phyloP scores from a whole-genome alignment of 2,797 vertebrate genomes.

The Poeciliopsis infans region DNA sequence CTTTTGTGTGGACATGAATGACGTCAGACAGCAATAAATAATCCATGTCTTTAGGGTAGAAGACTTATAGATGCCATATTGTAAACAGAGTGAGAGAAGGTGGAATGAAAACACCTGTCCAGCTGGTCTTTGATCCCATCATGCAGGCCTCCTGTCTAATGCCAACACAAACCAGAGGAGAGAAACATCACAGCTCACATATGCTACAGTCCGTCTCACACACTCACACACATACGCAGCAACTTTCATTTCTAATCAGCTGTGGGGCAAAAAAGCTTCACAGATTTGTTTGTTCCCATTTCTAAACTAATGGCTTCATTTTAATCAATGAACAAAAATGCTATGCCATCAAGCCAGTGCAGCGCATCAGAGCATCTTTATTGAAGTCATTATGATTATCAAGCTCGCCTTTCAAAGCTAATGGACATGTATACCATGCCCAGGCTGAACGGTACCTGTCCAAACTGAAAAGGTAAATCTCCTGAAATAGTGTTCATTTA shows the following conservation, averaged over 20 bases:
- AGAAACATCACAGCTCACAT: constrained; percentile 25
- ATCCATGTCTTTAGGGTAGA: constrained; percentile 9
- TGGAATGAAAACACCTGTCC: constrained; percentile 45
- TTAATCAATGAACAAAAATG: constrained; percentile 40
- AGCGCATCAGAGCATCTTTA: constrained; percentile 23
- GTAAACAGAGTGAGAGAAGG: constrained; percentile 21
- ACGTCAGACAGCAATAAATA: neutral
- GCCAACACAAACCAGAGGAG: constrained; percentile 41
- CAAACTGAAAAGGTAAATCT: constrained; percentile 4
- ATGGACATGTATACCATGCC: constrained; percentile 47
- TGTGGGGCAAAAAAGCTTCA: constrained; percentile 30
- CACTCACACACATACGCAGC: constrained; percentile 19
- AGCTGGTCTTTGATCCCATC: constrained; percentile 68
- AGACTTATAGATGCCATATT: constrained; percentile 15
- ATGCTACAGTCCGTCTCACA: constrained; percentile 35
- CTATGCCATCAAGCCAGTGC: constrained; percentile 3
- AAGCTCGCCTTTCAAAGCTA: constrained; percentile 54
- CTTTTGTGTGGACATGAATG: neutral
- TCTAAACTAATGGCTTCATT: constrained; percentile 41
- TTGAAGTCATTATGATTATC: constrained; percentile 34
- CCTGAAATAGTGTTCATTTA: neutral
- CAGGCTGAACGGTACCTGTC: constrained; percentile 6
- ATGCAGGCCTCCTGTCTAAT: constrained; percentile 43
- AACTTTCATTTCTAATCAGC: constrained; percentile 30
- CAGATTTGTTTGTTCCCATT: constrained; percentile 45